Percentiles rank a stretch among this genome's conserved stretches.
These are phyloP conservation scores for Oxytorus armatus DNA, from an alignment of 2,888 invertebrate genomes.

Conservation along the genomic window DNA sequence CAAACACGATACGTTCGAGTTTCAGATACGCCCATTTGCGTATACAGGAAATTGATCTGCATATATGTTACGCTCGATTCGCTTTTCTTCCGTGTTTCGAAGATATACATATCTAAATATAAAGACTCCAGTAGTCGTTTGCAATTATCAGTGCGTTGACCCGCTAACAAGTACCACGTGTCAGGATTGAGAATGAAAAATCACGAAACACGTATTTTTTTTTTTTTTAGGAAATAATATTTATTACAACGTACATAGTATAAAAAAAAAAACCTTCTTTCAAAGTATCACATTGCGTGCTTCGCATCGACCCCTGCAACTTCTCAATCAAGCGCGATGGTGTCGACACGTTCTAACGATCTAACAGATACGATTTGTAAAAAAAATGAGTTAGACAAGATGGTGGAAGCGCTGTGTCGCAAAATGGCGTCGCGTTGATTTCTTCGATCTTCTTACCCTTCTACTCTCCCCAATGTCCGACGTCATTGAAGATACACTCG, in stretches of 20 bases:
- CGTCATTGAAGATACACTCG: not conserved
- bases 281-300: slow-evolving; percentile 64
- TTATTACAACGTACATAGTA: slow-evolving; percentile 49
- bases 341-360: slow-evolving; percentile 11
- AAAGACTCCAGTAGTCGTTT: not conserved
- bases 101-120: slow-evolving; percentile 14
- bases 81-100: slow-evolving; percentile 51
- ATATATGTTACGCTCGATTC: slow-evolving; percentile 58
- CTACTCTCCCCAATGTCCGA: not conserved
- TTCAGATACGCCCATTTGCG: slow-evolving; percentile 46
- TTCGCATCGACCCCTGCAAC: slow-evolving; percentile 45
- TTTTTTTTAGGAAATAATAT: slow-evolving; percentile 33
- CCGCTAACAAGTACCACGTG: not conserved
- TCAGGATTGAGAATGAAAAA: slow-evolving; percentile 4
- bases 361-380: slow-evolving; percentile 11
- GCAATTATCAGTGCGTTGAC: not conserved
- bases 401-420: slow-evolving; percentile 13
- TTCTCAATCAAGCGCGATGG: slow-evolving; percentile 14
- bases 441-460: not conserved
- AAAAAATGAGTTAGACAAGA: slow-evolving; percentile 19
- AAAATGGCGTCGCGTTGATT: slow-evolving; percentile 20
- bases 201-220: not conserved
- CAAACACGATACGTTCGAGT: slow-evolving; percentile 46
- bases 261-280: slow-evolving; percentile 59
- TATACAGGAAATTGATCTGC: slow-evolving; percentile 53